phyloP scores from a whole-genome alignment of 2,888 invertebrate genomes.

The Aleiodes testaceus region DNA sequence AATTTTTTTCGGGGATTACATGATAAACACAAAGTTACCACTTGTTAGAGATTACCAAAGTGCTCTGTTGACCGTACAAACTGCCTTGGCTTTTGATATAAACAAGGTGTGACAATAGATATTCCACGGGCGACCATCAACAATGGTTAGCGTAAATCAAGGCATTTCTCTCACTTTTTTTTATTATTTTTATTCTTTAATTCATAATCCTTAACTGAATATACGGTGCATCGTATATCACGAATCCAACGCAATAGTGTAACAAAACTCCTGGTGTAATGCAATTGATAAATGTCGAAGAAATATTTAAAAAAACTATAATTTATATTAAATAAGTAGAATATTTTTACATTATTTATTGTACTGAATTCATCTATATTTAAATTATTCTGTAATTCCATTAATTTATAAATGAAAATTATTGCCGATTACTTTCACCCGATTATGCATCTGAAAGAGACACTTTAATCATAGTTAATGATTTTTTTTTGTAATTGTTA shows the following conservation, averaged over 20 bases:
- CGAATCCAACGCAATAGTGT: constrained; percentile 47
- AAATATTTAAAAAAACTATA: background rate
- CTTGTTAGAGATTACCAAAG: constrained; percentile 27
- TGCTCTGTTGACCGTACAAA: constrained; percentile 34
- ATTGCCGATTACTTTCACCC: constrained; percentile 10
- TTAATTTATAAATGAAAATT: background rate
- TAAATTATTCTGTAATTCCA: background rate
- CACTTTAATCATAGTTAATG: constrained; percentile 19
- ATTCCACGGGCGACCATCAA: constrained; percentile 60
- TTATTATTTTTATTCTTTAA: too few species aligned
- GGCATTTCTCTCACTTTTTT: constrained; percentile 59
- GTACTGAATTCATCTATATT: background rate
- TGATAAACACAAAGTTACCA: constrained; percentile 32
- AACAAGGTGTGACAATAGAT: constrained; percentile 62
- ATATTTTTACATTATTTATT: background rate
- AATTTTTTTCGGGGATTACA: constrained; percentile 30
- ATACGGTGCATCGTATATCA: constrained; percentile 63
- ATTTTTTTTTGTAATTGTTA: constrained; percentile 8
- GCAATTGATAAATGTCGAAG: constrained; percentile 1
- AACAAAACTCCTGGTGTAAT: constrained; percentile 6
- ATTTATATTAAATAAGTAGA: background rate
- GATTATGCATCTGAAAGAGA: constrained; percentile 1
- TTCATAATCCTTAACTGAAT: constrained; percentile 53
- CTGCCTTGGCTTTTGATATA: constrained; percentile 3
- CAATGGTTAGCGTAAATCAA: constrained; percentile 71